A percentile compares a stretch with the other conserved stretches of the same genome.
These are phyloP conservation scores for Hippocampus barbouri DNA, from an alignment of 2,113 vertebrate species.

Conservation along the genomic window DNA sequence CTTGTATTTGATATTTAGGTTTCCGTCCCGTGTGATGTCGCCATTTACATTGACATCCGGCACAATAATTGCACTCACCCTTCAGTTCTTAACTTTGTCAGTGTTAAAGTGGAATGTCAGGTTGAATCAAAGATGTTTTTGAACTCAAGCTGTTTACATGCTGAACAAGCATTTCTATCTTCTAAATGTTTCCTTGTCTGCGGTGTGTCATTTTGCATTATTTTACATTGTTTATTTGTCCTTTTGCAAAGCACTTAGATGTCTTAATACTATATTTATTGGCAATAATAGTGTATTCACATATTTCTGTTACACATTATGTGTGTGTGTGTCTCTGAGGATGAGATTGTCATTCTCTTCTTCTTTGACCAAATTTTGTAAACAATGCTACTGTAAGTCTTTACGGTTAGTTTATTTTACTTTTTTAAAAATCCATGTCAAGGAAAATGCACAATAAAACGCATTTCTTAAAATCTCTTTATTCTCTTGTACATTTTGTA, in stretches of 20 bases:
- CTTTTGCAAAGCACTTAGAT: background rate
- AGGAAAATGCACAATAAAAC: background rate
- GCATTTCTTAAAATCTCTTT: background rate
- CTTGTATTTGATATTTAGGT: background rate
- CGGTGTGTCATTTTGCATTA: background rate
- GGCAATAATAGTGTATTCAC: background rate
- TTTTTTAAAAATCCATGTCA: conserved; percentile 13
- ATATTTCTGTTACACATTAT: background rate
- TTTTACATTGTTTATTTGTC: background rate
- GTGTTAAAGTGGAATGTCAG: background rate
- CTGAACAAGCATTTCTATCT: background rate
- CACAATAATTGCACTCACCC: background rate
- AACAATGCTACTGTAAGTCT: background rate
- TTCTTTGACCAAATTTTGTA: conserved; percentile 26
- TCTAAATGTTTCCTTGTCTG: no score
- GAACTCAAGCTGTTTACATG: background rate
- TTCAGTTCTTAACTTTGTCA: background rate
- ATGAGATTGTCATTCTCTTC: conserved; percentile 7
- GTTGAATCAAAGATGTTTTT: background rate
- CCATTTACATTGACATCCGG: background rate
- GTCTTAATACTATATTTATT: background rate
- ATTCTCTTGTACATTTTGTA: background rate
- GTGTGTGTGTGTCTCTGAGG: background rate
- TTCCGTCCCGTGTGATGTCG: background rate
- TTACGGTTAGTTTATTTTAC: background rate